phyloP scores from a whole-genome alignment of 2,888 invertebrate genomes.

The Amphipoea oculea region DNA sequence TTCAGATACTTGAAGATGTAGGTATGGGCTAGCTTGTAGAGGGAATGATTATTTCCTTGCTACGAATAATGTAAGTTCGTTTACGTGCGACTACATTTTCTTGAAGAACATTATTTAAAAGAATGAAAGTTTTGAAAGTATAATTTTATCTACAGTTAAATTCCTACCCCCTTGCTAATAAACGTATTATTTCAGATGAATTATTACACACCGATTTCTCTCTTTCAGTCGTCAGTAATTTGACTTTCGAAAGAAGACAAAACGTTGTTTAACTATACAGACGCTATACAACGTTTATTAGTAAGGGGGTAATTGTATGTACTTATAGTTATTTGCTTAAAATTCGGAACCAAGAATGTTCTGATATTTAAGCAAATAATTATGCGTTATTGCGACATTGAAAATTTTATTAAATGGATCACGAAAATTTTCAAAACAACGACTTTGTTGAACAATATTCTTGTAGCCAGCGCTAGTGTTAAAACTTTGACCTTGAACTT shows the following conservation, averaged over 20 bases:
- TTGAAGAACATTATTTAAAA: not conserved
- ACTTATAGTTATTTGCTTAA: not conserved
- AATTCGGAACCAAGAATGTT: not conserved
- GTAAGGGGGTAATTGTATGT: not conserved
- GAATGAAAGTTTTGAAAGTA: not conserved
- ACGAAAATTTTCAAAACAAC: not conserved
- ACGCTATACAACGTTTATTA: no score
- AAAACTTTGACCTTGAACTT: not conserved
- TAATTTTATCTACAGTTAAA: not conserved
- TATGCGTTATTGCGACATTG: not conserved
- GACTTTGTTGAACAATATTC: not conserved
- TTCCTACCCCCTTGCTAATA: no score
- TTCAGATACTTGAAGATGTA: not conserved
- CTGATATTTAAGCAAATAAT: no score
- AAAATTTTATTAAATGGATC: not conserved
- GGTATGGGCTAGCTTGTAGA: not conserved
- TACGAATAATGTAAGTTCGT: not conserved
- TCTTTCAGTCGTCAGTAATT: no score
- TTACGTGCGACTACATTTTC: not conserved
- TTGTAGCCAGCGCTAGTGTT: not conserved
- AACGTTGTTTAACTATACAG: no score
- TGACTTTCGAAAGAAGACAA: no score
- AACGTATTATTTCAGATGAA: no score
- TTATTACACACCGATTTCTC: no score
- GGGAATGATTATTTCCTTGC: no score